phyloP scores from a whole-genome alignment of 2,797 vertebrate species.

The Schizothorax lantsangensis region DNA sequence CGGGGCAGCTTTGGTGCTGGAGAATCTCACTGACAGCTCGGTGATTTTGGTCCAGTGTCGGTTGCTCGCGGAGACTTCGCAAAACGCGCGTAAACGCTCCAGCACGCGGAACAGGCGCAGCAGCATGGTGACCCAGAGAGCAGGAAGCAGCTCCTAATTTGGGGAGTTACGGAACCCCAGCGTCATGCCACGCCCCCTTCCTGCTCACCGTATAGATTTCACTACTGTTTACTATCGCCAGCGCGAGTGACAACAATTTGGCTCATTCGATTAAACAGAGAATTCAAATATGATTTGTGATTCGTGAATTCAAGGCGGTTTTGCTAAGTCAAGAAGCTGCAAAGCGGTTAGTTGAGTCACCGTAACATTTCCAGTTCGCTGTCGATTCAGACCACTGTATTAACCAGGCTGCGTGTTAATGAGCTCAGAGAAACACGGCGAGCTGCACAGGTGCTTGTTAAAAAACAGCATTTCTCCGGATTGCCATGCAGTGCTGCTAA shows the following conservation, averaged over 20 bases:
- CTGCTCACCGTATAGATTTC: neutral
- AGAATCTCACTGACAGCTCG: conserved; percentile 53
- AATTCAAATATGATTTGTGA: neutral
- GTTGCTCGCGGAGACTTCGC: conserved; percentile 58
- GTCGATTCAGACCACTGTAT: neutral
- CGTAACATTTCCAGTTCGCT: neutral
- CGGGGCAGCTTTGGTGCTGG: conserved; percentile 72
- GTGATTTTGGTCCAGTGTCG: conserved; percentile 29
- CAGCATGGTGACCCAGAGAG: conserved; percentile 63
- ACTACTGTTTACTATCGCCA: neutral
- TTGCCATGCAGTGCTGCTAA: neutral
- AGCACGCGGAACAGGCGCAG: conserved; percentile 63
- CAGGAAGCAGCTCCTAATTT: conserved; percentile 69
- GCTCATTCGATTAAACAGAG: neutral
- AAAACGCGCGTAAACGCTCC: conserved; percentile 42
- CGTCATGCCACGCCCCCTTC: conserved; percentile 43
- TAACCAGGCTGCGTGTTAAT: neutral
- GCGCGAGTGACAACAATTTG: neutral
- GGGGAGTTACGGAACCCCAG: conserved; percentile 38
- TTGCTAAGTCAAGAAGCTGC: neutral
- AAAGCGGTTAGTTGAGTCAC: neutral
- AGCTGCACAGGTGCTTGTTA: neutral
- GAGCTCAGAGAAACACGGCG: neutral
- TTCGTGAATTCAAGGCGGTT: neutral
- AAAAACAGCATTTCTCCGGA: neutral